Evolutionary conservation across 1,140 invertebrate species (phyloP), one percentile per base, ranked within the genome.

Genomic region (Pachyrhynchus sulphureomaculatus): DNA sequence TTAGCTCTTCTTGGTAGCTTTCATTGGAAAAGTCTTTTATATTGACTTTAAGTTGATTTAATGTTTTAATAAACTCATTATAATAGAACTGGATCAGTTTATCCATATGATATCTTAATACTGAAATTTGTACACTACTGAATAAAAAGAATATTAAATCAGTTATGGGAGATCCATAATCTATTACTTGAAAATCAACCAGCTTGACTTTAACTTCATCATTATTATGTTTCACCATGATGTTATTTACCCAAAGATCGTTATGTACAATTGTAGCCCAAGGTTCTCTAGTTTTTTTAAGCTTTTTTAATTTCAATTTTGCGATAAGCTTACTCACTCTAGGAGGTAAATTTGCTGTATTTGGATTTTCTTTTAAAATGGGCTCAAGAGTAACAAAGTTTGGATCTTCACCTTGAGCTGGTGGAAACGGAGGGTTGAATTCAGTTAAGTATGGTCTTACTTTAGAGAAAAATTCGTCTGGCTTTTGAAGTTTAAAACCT

Each of bases 181-280:
- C 65, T 4, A 78, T 74, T 15, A 81, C 78, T 73, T 87, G 84
- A 60, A 84, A 86, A 66, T 86, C 85, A 0, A 86, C 73, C 26
- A 86, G 77, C 69, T 83, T 84, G 2, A 82, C 59, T 75, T 0
- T 73, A 12, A 71, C 54, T 0, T 69, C 72, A 4, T 68, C 65
- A 2, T n/a, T 20, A 61, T 78, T 69, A 51, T 78, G 78, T 65
- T 76, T 74, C 1, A 79, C 44, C 66, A 87, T 74, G 2, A 84
- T 72, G 58, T 87, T 87, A 64, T 85, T 86, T 2, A 79, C 72
- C 84, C 84, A 86, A 18, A 83, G 77, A 69, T 86, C 84, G 2
- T 77, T 71, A 39, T 86, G 85, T 1, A 77, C 70, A 6, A 81
- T 75, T 0, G 78, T 79, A 0, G 77, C 77, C 72, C 77, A 84